These are phyloP conservation scores for Antheraea assamensis DNA, from an alignment of 2,888 invertebrate genomes.

Conservation along the genomic window DNA sequence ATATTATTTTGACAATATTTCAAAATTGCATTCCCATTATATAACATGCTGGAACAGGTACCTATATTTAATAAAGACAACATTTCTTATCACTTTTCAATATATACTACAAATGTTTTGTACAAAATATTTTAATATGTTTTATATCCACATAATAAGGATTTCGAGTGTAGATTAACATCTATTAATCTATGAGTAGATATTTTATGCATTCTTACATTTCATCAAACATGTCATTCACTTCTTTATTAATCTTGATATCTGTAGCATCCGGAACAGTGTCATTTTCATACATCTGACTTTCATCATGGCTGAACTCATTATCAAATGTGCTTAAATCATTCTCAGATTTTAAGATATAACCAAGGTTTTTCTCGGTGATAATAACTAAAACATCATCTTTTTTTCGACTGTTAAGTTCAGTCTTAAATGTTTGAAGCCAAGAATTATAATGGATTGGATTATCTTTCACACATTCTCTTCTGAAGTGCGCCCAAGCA, in stretches of 20 bases:
- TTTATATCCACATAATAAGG: neutral
- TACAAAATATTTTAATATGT: neutral
- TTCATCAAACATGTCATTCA: constrained; percentile 73
- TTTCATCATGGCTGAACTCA: constrained; percentile 60
- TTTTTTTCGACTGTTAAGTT: constrained; percentile 54
- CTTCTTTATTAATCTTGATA: constrained; percentile 60
- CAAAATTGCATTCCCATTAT: neutral
- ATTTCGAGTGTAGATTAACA: neutral
- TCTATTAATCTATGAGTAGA: neutral
- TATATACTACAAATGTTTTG: neutral
- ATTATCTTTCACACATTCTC: constrained; percentile 58
- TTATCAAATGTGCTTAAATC: constrained; percentile 54
- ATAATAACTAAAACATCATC: constrained; percentile 52
- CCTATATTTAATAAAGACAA: too few relatives aligned
- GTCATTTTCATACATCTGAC: constrained; percentile 71
- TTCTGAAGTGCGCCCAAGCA: constrained; percentile 61
- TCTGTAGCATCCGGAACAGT: constrained; percentile 64
- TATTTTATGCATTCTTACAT: constrained; percentile 43
- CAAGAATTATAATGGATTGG: constrained; percentile 68
- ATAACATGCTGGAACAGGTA: neutral
- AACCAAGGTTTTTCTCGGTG: constrained; percentile 54
- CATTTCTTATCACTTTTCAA: too few relatives aligned
- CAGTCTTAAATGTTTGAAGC: constrained; percentile 61
- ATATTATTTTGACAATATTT: neutral
- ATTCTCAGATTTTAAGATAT: constrained; percentile 67